Percentiles rank a stretch among this genome's conserved stretches.
Conservation (phyloP, 2,888 invertebrate species). For the Lamproptera curius region DNA sequence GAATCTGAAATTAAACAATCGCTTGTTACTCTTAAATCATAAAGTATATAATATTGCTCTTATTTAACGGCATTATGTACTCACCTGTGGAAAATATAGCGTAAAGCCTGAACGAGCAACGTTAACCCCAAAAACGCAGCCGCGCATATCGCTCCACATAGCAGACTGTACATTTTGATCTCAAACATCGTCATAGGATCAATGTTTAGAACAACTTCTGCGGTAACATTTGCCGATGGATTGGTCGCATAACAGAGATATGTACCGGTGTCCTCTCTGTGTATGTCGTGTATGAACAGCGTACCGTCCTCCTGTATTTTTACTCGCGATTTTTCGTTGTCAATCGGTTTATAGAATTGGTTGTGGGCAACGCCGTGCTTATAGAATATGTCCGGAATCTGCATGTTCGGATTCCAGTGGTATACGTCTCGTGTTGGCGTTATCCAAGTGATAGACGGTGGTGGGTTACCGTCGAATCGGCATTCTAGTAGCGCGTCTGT, state of each 20-base stretch:
- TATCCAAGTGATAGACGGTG: constrained; percentile 91
- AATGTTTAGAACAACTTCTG: constrained; percentile 86
- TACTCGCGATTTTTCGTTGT: constrained; percentile 76
- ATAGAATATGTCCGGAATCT: constrained; percentile 80
- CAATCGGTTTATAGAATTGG: constrained; percentile 62
- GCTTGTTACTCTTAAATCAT: too few species aligned
- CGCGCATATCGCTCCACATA: constrained; percentile 89
- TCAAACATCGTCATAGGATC: constrained; percentile 91
- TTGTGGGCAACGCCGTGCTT: constrained; percentile 82
- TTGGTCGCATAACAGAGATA: constrained; percentile 93
- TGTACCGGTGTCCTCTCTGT: constrained; percentile 88
- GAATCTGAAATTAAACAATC: constrained; percentile 75
- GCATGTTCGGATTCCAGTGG: constrained; percentile 88
- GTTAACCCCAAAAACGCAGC: constrained; percentile 88
- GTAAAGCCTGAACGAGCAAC: constrained; percentile 86
- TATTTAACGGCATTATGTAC: too few species aligned
- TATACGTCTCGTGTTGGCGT: constrained; percentile 85
- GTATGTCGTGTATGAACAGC: constrained; percentile 83
- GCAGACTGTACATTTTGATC: constrained; percentile 89
- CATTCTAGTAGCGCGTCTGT: constrained; percentile 86
- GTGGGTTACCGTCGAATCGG: constrained; percentile 85
- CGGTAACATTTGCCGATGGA: constrained; percentile 87
- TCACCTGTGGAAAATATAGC: constrained; percentile 84
- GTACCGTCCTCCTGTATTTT: constrained; percentile 87
- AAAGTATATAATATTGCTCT: too few species aligned